These are phyloP conservation scores for Carettochelys insculpta DNA, from an alignment of 2,113 vertebrate species.

Conservation along the genomic window DNA sequence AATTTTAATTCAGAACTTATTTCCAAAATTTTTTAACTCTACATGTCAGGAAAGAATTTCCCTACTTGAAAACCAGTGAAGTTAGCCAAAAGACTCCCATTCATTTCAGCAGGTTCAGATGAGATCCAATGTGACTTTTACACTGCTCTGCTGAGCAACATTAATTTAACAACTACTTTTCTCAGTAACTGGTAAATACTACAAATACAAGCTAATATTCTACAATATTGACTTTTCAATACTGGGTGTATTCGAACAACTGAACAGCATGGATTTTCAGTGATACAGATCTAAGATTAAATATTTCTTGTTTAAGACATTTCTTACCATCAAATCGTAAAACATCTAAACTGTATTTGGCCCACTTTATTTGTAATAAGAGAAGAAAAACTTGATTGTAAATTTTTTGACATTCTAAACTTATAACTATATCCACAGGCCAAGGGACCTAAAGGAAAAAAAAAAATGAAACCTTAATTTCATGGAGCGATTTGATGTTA, in stretches of 20 bases:
- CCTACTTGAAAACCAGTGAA: background rate
- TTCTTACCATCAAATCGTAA: slow-evolving; percentile 91
- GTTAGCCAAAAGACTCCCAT: background rate
- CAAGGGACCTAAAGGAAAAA: slow-evolving; percentile 88
- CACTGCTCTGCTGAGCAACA: background rate
- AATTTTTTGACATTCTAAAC: slow-evolving; percentile 97
- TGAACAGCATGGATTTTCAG: background rate
- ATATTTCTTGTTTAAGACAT: background rate
- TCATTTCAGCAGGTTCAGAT: background rate
- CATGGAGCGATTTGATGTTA: background rate
- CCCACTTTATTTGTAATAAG: slow-evolving; percentile 97
- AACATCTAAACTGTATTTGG: slow-evolving; percentile 96
- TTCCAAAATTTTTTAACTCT: background rate
- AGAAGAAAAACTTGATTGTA: slow-evolving; percentile 98
- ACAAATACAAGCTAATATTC: background rate
- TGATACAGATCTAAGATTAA: background rate
- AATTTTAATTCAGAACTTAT: background rate
- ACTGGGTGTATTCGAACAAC: background rate
- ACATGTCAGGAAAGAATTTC: background rate
- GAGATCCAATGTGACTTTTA: background rate
- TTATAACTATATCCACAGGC: slow-evolving; percentile 99
- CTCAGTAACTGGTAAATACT: background rate
- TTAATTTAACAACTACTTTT: background rate
- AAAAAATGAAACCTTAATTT: background rate
- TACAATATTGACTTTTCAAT: background rate